phyloP scores from a whole-genome alignment of 2,797 vertebrate species.

The Lindbergichthys nudifrons region DNA sequence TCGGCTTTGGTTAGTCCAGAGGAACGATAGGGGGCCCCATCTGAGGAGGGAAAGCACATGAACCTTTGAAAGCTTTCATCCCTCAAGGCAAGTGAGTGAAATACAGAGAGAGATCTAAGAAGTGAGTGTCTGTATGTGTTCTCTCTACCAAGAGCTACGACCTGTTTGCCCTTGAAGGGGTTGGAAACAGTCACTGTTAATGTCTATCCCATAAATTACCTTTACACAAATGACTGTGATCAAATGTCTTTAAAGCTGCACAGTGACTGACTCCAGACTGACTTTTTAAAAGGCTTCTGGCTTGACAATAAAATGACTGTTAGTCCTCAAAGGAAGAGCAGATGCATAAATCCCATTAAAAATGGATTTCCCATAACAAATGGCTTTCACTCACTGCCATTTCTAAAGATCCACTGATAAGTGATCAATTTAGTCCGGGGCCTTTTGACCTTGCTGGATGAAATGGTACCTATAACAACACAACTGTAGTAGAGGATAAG shows the following conservation, averaged over 20 bases:
- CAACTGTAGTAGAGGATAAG: constrained; percentile 11
- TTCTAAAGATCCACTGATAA: constrained; percentile 66
- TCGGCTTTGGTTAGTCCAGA: constrained; percentile 45
- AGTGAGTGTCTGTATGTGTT: constrained; percentile 13
- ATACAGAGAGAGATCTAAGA: constrained; percentile 40
- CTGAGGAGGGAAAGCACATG: constrained; percentile 41
- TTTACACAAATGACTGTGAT: constrained; percentile 5
- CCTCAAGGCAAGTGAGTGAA: constrained; percentile 46
- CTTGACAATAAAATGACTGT: not conserved
- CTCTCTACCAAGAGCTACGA: constrained; percentile 19
- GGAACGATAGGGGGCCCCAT: constrained; percentile 45
- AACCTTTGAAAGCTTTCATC: constrained; percentile 51
- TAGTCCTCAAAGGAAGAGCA: constrained; percentile 42
- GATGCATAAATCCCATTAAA: constrained; percentile 69
- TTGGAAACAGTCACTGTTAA: constrained; percentile 30
- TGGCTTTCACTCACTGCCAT: constrained; percentile 52
- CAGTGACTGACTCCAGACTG: not conserved
- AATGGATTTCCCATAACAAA: constrained; percentile 77
- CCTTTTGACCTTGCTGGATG: constrained; percentile 55
- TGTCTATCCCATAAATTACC: constrained; percentile 38
- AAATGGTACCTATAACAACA: constrained; percentile 26
- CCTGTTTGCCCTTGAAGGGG: constrained; percentile 34
- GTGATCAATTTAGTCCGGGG: constrained; percentile 63
- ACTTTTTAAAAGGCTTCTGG: constrained; percentile 8
- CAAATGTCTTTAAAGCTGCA: constrained; percentile 22